Conservation (phyloP, 2,888 invertebrate species). For the Scaptomyza polygonia region DNA sequence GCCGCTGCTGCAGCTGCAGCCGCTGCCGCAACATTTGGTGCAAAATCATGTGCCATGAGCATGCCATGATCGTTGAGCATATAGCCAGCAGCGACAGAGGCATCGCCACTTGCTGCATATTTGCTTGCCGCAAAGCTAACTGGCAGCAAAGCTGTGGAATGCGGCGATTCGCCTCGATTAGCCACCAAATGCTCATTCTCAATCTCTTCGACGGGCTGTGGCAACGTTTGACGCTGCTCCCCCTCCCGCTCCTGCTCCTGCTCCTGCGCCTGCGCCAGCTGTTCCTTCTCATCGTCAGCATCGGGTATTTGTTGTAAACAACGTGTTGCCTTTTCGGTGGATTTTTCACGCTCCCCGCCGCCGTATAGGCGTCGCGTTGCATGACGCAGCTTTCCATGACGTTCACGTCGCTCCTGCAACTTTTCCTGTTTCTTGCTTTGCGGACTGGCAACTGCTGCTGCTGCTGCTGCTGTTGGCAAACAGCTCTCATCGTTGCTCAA, state of each 20-base stretch:
- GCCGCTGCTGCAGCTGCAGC: slow-evolving; percentile 61
- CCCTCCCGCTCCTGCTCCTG: too few relatives aligned
- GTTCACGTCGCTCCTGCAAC: slow-evolving; percentile 66
- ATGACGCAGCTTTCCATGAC: slow-evolving; percentile 72
- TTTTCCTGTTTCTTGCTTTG: slow-evolving; percentile 58
- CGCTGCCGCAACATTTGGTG: slow-evolving; percentile 66
- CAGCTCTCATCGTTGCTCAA: slow-evolving; percentile 30
- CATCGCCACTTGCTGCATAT: slow-evolving; percentile 51
- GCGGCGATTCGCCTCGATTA: slow-evolving; percentile 58
- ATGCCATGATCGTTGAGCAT: slow-evolving; percentile 81
- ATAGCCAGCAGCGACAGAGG: slow-evolving; percentile 52
- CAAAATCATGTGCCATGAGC: slow-evolving; percentile 79
- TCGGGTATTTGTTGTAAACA: slow-evolving; percentile 7
- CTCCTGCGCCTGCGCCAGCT: too few relatives aligned
- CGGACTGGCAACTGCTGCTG: slow-evolving; percentile 11
- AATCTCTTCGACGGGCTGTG: slow-evolving; percentile 80
- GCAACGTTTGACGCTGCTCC: slow-evolving; percentile 43
- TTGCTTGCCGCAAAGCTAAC: slow-evolving; percentile 66
- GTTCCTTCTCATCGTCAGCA: background rate
- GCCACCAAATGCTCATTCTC: slow-evolving; percentile 72
- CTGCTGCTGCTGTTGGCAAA: slow-evolving; percentile 4
- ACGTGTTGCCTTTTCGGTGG: slow-evolving; percentile 34
- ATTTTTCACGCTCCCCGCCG: slow-evolving; percentile 44
- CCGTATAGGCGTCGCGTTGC: slow-evolving; percentile 61
- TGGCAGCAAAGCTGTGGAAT: slow-evolving; percentile 47